Evolutionary conservation across 1,140 invertebrate genomes (phyloP), one percentile per base, ranked within the genome.

Genomic region (Monomorium pharaonis): DNA sequence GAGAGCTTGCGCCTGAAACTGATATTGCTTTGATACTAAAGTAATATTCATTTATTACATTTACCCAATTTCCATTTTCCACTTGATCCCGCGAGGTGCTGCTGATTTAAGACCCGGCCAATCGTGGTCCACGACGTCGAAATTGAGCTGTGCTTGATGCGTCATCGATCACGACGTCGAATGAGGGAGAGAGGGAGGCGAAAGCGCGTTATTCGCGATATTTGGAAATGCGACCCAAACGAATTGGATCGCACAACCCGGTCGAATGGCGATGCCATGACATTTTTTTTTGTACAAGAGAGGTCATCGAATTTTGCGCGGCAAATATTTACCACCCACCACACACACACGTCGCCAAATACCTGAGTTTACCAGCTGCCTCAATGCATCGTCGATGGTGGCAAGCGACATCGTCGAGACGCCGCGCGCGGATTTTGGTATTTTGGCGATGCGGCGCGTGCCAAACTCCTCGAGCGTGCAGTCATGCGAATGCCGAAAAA

Each of bases 281-380:
- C 21, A 24, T 21, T 37, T 65, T 65, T 65, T 67, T 70, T 81
- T 81, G 30, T 81, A 16, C 56, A 27, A 18, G 12, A 69, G 10
- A 21, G 65, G 51, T 54, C 67, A 51, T 44, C 24, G 78, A 74
- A 83, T 83, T 83, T 83, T 9, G 27, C 33, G n/a, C 27, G 33
- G 30, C 44, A 80, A 80, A 80, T 69, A 80, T 80, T 70, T 80
- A 80, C 47, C 44, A 21, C 18, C n/a, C 27, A n/a, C 27, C 75
- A 7, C 24, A 24, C n/a, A n/a, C n/a, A n/a, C 56, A 10, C 42
- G 18, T 21, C 49, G 76, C 44, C 30, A 21, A 80, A 80, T 70
- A 80, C 47, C 77, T 56, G 63, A 56, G 7, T 37, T 37, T 37
- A 37, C 37, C 47, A 18, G 47, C 33, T 5, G 33, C 37, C 76